Base-by-base conservation (phyloP, 2,113 vertebrate genomes). In the Brachirus orientalis region DNA sequence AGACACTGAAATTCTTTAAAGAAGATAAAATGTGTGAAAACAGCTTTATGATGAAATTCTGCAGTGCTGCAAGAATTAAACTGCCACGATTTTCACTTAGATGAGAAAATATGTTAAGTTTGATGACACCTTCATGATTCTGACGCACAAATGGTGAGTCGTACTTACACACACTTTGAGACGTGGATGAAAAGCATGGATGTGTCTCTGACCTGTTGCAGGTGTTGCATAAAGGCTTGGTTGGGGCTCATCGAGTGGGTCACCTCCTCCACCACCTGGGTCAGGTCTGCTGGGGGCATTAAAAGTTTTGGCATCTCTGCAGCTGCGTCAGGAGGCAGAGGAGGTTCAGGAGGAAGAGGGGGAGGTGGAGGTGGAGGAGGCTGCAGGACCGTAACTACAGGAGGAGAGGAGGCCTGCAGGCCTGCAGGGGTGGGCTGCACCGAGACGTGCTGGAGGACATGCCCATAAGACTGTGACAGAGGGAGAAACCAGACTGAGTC, bases 161-260 rank as follows among this genome's bases (percentile, higher is more conserved):
- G n/a, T n/a, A n/a, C n/a, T n/a, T n/a, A n/a, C n/a, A n/a, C n/a
- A n/a, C n/a, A n/a, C n/a, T n/a, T n/a, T n/a, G n/a, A n/a, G n/a
- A n/a, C 22, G 5, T 28, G 22, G 22, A 28, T 28, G 28, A 28
- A 28, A 28, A 28, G 28, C 28, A 28, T 28, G 28, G 6, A 28
- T 28, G 3, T 28, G 3, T 36, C 35, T 57, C 85, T 74, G n/a
- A 92, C 92, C 91, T 93, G 89, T 69, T 91, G 88, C 52, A 91
- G 67, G 58, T 87, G 87, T 55, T 91, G 90, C 68, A 91, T 84
- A 57, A 91, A 91, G 80, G 72, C 83, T 69, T 93, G 88, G 82
- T 87, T 91, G 48, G 80, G 86, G 65, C 72, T 58, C 79, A 79
- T 28, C 17, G 80, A 72, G 40, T 82, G 68, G 54, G 77, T 57